A percentile compares a stretch with the other conserved stretches of the same genome.
Conservation (phyloP, 2,888 invertebrate species). For the Yponomeuta cagnagella region DNA sequence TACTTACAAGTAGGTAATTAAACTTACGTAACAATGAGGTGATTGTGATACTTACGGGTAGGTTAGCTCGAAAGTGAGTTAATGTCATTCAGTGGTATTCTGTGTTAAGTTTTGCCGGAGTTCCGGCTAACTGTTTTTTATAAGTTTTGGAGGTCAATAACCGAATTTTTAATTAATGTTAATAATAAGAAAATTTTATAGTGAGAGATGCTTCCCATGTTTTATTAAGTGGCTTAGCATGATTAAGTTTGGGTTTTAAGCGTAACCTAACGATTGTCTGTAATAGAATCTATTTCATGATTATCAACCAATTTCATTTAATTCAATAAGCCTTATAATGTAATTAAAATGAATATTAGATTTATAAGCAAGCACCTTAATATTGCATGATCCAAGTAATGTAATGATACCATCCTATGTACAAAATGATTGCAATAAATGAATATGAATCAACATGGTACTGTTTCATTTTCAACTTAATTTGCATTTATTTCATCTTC, state of each 20-base stretch:
- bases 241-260: not conserved
- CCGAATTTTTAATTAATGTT: conserved; percentile 8
- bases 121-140: conserved; percentile 1
- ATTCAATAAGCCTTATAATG: too few relatives aligned
- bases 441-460: too few relatives aligned
- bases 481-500: too few relatives aligned
- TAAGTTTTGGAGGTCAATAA: not conserved
- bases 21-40: conserved; percentile 41
- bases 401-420: too few relatives aligned
- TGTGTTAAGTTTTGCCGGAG: conserved; percentile 9
- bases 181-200: not conserved
- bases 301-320: too few relatives aligned
- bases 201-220: not conserved
- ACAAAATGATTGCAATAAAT: too few relatives aligned
- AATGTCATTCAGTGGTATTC: conserved; percentile 38
- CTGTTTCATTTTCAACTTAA: too few relatives aligned
- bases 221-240: not conserved
- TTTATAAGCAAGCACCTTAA: too few relatives aligned
- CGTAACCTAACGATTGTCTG: too few relatives aligned
- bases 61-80: conserved; percentile 61
- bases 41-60: conserved; percentile 51
- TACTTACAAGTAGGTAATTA: conserved; percentile 18
- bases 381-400: too few relatives aligned
- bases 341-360: too few relatives aligned
- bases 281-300: too few relatives aligned